These are phyloP conservation scores for Drosophila navojoa DNA, from an alignment of 1,140 invertebrate genomes.

Conservation along the genomic window DNA sequence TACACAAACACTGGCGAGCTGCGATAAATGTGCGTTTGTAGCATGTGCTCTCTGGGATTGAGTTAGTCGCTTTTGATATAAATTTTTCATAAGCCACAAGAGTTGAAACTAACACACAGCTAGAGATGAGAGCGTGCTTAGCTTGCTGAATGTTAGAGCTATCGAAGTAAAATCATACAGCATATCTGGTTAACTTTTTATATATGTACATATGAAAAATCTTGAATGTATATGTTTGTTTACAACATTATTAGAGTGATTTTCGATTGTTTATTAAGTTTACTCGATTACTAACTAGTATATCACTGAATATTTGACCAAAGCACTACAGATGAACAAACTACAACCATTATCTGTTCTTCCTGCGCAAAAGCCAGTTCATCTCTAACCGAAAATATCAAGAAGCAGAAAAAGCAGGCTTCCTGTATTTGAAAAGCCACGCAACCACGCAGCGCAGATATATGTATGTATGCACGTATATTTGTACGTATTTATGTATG, in stretches of 20 bases:
- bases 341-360: background rate
- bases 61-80: conserved; percentile 46
- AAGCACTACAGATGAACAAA: background rate
- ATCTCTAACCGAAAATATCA: conserved; percentile 23
- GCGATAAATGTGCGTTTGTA: conserved; percentile 44
- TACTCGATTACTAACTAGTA: too few relatives aligned
- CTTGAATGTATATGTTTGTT: too few relatives aligned
- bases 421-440: conserved; percentile 30
- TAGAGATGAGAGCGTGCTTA: conserved; percentile 26
- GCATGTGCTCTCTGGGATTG: conserved; percentile 28
- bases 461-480: conserved; percentile 16
- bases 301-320: too few relatives aligned
- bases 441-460: conserved; percentile 19
- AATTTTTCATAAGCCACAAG: conserved; percentile 47
- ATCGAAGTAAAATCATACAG: background rate
- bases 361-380: background rate
- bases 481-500: conserved; percentile 8
- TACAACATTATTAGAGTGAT: too few relatives aligned
- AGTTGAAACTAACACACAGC: conserved; percentile 33
- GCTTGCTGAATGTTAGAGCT: background rate
- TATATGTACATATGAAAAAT: too few relatives aligned
- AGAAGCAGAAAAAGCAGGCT: conserved; percentile 13
- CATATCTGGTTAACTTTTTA: too few relatives aligned
- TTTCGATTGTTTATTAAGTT: too few relatives aligned
- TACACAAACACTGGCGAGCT: conserved; percentile 8